Conservation (phyloP, 2,888 invertebrate species). For the Hydrotaea cyrtoneurina region DNA sequence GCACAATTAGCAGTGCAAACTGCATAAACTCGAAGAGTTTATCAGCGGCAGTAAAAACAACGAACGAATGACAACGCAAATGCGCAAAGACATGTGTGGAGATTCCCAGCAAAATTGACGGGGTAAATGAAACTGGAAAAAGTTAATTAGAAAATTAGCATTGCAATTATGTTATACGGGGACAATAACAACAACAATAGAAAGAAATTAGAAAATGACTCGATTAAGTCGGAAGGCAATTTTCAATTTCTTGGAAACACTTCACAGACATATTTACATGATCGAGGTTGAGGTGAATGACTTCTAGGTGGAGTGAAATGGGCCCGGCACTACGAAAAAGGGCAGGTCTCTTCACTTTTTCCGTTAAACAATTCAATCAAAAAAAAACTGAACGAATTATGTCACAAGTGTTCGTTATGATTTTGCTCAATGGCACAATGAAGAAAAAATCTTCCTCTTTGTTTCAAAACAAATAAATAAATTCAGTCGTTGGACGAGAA, state of each 20-base stretch:
- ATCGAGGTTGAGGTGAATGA: neutral
- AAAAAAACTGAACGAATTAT: neutral
- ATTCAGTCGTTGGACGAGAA: too few species aligned
- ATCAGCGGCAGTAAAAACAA: neutral
- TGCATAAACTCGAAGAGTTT: neutral
- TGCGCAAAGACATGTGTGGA: neutral
- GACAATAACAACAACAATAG: neutral
- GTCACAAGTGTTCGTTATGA: neutral
- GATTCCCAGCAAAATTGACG: constrained; percentile 13
- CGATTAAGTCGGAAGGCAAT: constrained; percentile 6
- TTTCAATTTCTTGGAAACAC: neutral
- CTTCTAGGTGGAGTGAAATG: neutral
- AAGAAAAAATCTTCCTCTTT: too few species aligned
- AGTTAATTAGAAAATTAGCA: constrained; percentile 24
- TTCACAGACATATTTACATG: neutral
- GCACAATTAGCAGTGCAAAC: constrained; percentile 16
- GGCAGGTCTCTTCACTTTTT: too few species aligned
- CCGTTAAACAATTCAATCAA: too few species aligned
- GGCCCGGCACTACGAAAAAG: too few species aligned
- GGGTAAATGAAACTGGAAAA: neutral
- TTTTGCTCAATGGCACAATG: neutral
- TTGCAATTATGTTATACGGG: constrained; percentile 2
- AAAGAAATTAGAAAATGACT: constrained; percentile 4
- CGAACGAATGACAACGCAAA: neutral
- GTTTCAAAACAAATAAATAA: too few species aligned